These are phyloP conservation scores for Hoplostethus mediterraneus DNA, from an alignment of 2,797 vertebrate species.

Conservation along the genomic window DNA sequence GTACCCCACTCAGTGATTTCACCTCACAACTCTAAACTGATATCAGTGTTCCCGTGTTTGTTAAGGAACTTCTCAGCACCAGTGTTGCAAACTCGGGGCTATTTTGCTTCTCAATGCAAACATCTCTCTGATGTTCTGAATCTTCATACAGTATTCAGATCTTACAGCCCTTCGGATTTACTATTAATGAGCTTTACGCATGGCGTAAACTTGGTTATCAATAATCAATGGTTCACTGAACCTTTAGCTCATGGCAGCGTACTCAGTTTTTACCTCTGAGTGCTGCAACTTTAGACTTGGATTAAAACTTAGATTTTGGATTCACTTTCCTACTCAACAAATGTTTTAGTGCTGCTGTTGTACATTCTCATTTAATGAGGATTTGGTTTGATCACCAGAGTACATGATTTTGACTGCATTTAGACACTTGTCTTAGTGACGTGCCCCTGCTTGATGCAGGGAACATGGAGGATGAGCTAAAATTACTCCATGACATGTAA, in stretches of 20 bases:
- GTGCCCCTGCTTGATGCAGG: conserved; percentile 58
- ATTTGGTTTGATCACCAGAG: conserved; percentile 30
- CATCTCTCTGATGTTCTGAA: conserved; percentile 3
- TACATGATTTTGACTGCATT: conserved; percentile 2
- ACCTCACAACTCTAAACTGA: neutral
- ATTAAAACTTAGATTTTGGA: no score
- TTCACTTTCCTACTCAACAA: neutral
- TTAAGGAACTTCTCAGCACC: conserved; percentile 1
- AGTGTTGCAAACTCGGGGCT: neutral
- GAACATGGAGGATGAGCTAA: conserved; percentile 52
- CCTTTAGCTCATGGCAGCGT: conserved; percentile 1
- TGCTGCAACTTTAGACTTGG: neutral
- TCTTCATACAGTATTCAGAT: neutral
- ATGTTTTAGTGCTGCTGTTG: conserved; percentile 22
- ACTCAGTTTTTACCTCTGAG: conserved; percentile 46
- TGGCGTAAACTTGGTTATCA: conserved; percentile 25
- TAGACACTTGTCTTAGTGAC: conserved; percentile 43
- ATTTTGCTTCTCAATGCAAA: conserved; percentile 3
- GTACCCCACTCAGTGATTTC: neutral
- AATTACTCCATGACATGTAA: conserved; percentile 49
- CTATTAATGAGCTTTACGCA: conserved; percentile 2
- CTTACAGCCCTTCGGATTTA: neutral
- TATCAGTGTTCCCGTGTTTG: conserved; percentile 15
- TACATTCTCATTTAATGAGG: conserved; percentile 70
- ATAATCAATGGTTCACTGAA: conserved; percentile 38